Conservation (phyloP, 2,797 vertebrate genomes). For the Arremon aurantiirostris region DNA sequence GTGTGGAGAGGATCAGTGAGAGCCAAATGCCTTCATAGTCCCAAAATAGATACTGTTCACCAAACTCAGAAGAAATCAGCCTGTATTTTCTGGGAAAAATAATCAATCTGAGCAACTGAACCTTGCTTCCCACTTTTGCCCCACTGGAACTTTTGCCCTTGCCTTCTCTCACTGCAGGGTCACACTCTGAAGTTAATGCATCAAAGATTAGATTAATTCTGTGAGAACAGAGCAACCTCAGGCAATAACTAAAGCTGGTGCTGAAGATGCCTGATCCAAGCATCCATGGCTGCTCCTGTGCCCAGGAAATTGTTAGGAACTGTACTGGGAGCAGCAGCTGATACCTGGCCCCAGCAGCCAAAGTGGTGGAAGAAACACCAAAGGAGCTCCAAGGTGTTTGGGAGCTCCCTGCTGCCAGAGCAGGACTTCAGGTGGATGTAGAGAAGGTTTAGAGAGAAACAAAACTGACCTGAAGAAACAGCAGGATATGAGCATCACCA, state of each 20-base stretch:
- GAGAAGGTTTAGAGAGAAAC: neutral
- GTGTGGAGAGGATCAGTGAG: neutral
- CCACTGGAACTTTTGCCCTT: neutral
- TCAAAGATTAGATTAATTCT: neutral
- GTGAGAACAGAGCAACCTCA: neutral
- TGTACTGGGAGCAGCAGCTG: neutral
- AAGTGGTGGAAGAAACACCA: neutral
- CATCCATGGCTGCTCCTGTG: accelerated
- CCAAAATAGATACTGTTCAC: neutral
- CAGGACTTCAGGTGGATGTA: neutral
- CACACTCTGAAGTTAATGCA: neutral
- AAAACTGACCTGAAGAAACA: neutral
- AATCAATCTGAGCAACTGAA: neutral
- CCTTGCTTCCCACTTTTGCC: neutral
- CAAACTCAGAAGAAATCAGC: neutral
- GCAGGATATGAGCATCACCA: neutral
- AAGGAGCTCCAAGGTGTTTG: neutral
- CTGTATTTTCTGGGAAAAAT: neutral
- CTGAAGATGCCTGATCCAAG: neutral
- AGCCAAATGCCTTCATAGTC: neutral
- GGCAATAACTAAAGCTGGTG: neutral
- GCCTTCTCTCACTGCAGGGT: neutral
- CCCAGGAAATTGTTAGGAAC: neutral
- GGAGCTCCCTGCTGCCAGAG: neutral
- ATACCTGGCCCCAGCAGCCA: accelerated